phyloP scores from a whole-genome alignment of 2,888 invertebrate species.

The Polyommatus icarus region DNA sequence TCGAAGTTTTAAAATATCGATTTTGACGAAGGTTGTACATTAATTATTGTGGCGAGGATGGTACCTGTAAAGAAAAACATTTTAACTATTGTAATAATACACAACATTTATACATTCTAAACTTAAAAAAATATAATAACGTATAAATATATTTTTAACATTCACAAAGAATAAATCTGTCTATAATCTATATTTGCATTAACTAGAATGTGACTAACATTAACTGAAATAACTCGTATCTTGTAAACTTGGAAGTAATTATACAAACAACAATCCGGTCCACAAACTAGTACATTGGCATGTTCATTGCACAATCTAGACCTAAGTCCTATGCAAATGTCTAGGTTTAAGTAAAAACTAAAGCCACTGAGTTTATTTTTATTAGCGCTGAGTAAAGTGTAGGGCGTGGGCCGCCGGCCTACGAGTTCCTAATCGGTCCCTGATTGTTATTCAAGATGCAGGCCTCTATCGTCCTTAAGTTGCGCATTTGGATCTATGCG shows the following conservation, averaged over 20 bases:
- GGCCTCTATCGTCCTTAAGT: background rate
- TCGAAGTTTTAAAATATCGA: conserved; percentile 19
- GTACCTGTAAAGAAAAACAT: no score
- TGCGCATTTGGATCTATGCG: background rate
- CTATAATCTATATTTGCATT: background rate
- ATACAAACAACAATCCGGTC: conserved; percentile 10
- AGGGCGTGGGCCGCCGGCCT: conserved; percentile 36
- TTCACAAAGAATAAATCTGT: background rate
- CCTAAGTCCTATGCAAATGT: background rate
- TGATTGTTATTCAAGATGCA: conserved; percentile 58
- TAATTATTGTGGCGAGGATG: no score
- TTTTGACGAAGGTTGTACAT: background rate
- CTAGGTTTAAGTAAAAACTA: conserved; percentile 2
- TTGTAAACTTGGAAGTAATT: background rate
- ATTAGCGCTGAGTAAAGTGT: background rate
- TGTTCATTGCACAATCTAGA: conserved; percentile 20
- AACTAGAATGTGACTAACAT: background rate
- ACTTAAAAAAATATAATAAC: no score
- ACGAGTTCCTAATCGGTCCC: conserved; percentile 48
- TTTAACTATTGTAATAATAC: no score
- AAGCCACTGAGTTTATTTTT: conserved; percentile 9
- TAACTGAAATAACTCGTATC: background rate
- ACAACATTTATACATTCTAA: no score
- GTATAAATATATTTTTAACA: no score
- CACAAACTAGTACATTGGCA: conserved; percentile 1